Base-by-base conservation (phyloP, 2,888 invertebrate species). In the Orchesellides sinensis region DNA sequence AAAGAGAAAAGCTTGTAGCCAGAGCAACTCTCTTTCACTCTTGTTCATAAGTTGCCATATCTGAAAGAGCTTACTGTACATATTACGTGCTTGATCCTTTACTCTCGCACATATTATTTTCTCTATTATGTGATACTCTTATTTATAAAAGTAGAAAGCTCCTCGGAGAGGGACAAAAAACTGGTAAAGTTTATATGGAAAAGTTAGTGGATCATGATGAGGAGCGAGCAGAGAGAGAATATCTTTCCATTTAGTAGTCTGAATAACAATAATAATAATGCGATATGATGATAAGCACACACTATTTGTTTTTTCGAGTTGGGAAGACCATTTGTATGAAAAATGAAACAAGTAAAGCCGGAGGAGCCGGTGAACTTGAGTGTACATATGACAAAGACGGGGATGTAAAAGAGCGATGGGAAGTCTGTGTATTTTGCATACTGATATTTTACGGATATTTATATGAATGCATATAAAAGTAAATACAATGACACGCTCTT, bases 181-280 rank as follows among this genome's bases (percentile, higher is more conserved):
- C 45, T 68, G 69, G 61, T 59, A 69, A 70, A 78, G 69, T 61
- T 78, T 40, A 69, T 68, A 32, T n/a, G n/a, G n/a, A 52, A 68
- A 78, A 78, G 69, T 61, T 78, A 49, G 14, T 78, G 25, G 75
- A 65, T 59, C 35, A 73, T 73, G 52, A 52, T 61, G 61, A 61
- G n/a, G n/a, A n/a, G 17, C n/a, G 61, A 27, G 19, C 5, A n/a
- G 21, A 19, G 21, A 59, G 59, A 59, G 35, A 32, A 74, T 75
- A 69, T 77, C 69, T 14, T n/a, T 69, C 77, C 69, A 69, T 69
- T 77, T 77, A 69, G n/a, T n/a, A n/a, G 59, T 59, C 59, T 69
- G 77, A 77, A 77, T 77, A 56, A 68, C 61, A 77, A 73, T 66
- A 69, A 54, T 69, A 35, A 74, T 70, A 72, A 72, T 72, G n/a